These are phyloP conservation scores for Helobdella robusta DNA, from an alignment of 2,888 invertebrate genomes.

Conservation along the genomic window DNA sequence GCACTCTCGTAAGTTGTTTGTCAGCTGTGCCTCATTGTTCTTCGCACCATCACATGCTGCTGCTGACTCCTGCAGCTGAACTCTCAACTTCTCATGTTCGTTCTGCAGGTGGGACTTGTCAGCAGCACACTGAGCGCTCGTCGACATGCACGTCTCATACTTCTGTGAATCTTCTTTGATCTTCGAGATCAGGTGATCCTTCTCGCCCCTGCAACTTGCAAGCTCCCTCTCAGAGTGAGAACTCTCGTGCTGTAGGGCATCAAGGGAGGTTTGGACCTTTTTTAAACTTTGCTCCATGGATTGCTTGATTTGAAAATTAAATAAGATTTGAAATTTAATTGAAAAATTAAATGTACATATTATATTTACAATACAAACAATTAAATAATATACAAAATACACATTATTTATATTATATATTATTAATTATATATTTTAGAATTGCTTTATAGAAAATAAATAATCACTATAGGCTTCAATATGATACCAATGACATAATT, in stretches of 20 bases:
- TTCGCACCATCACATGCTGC: background rate
- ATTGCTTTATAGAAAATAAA: no score
- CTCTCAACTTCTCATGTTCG: constrained; percentile 1
- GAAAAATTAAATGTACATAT: no score
- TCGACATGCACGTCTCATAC: constrained; percentile 1
- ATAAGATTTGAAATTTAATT: no score
- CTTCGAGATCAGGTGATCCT: background rate
- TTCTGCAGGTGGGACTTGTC: constrained; percentile 1
- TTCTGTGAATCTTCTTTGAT: background rate
- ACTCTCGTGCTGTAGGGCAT: no score
- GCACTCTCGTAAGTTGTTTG: background rate
- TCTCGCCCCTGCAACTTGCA: background rate
- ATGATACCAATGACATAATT: no score
- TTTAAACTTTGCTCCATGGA: constrained; percentile 1
- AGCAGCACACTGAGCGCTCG: background rate
- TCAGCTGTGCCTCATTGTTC: background rate
- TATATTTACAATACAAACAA: no score
- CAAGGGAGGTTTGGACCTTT: background rate
- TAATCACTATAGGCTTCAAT: no score
- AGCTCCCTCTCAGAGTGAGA: no score
- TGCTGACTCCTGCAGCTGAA: background rate
- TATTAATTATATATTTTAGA: no score
- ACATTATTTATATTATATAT: no score
- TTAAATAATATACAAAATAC: no score
- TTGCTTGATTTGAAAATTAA: no score